These are phyloP conservation scores for Octonoba sinensis DNA, from an alignment of 2,888 invertebrate genomes.

Conservation along the genomic window DNA sequence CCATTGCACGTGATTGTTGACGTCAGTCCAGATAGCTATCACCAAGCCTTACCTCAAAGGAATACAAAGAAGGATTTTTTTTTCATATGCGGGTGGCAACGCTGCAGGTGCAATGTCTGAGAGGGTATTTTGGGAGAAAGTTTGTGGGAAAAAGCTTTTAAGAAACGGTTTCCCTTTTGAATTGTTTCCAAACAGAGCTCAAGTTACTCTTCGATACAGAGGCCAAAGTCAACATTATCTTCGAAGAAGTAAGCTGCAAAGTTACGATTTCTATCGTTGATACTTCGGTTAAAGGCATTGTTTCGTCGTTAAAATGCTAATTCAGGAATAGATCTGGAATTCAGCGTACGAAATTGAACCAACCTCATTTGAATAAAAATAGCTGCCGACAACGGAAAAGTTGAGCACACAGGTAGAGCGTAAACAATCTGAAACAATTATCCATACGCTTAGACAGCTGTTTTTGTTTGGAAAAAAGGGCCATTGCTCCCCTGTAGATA, in stretches of 20 bases:
- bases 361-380: constrained; percentile 18
- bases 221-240: constrained; percentile 20
- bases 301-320: constrained; percentile 8
- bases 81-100: constrained; percentile 34
- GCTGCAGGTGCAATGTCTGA: constrained; percentile 50
- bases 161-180: constrained; percentile 40
- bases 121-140: constrained; percentile 41
- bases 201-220: constrained; percentile 10
- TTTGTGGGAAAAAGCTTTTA: constrained; percentile 26
- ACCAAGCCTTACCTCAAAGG: neutral
- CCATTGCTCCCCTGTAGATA: too few species aligned
- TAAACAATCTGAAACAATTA: neutral
- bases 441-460: neutral
- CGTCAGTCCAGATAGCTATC: constrained; percentile 28
- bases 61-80: constrained; percentile 13
- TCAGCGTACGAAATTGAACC: neutral
- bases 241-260: neutral
- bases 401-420: neutral
- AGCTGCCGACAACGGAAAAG: neutral
- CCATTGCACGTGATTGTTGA: constrained; percentile 30
- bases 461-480: neutral
- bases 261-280: constrained; percentile 6
- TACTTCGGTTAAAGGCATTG: constrained; percentile 13
- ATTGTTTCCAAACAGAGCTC: constrained; percentile 51
- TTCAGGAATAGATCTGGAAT: neutral